Evolutionary conservation across 2,888 invertebrate species (phyloP).

Genomic region (Andrena flavipes): DNA sequence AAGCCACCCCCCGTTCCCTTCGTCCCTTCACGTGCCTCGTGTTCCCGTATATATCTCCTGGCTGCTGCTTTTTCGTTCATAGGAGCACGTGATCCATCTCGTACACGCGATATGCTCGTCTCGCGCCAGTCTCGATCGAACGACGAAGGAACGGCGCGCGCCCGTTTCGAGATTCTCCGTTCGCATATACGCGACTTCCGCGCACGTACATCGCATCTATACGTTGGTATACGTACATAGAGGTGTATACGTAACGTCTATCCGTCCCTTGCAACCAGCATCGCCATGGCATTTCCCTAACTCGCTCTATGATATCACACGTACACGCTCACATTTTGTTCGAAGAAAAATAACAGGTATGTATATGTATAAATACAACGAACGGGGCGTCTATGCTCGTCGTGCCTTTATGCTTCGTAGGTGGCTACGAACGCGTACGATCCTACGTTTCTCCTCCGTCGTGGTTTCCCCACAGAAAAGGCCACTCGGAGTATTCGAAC

Average conservation of each 20-base stretch:
- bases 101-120: neutral
- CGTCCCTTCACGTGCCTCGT: constrained; percentile 25
- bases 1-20: constrained; percentile 31
- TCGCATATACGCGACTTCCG: constrained; percentile 16
- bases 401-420: neutral
- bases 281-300: constrained; percentile 25
- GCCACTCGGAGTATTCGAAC: constrained; percentile 13
- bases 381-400: constrained; percentile 34
- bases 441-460: neutral
- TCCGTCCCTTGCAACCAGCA: constrained; percentile 39
- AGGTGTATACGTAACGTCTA: constrained; percentile 35
- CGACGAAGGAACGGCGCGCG: neutral
- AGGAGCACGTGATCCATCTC: neutral
- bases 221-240: neutral
- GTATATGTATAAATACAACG: constrained; percentile 62
- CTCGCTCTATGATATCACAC: constrained; percentile 55
- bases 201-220: constrained; percentile 15
- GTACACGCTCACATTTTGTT: constrained; percentile 63
- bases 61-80: neutral
- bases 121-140: constrained; percentile 1
- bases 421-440: neutral
- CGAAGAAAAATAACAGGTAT: constrained; percentile 74
- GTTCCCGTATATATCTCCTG: neutral
- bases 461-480: neutral
- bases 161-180: constrained; percentile 20